phyloP scores from a whole-genome alignment of 2,797 vertebrate genomes.

The Pterois miles region DNA sequence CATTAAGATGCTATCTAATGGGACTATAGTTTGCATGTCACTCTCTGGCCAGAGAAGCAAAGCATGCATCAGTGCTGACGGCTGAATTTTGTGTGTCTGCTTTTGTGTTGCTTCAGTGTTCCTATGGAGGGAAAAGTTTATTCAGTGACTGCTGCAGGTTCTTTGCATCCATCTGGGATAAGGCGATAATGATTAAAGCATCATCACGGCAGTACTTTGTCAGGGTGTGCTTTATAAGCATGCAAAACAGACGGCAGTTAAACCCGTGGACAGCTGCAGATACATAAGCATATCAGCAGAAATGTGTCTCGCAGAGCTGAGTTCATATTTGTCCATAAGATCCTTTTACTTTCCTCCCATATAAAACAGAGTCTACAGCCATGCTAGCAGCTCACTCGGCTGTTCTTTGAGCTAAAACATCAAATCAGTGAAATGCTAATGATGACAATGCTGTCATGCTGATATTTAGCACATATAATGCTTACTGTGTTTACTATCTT shows the following conservation, averaged over 20 bases:
- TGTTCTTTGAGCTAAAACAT: not conserved
- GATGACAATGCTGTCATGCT: not conserved
- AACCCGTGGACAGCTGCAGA: not conserved
- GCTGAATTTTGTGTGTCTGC: not conserved
- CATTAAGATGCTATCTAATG: conserved; percentile 10
- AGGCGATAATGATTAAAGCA: conserved; percentile 17
- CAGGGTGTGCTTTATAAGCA: conserved; percentile 57
- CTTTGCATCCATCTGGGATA: conserved; percentile 56
- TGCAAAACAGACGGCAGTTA: conserved; percentile 50
- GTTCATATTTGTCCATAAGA: not conserved
- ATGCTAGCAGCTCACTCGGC: no score
- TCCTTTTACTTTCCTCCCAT: not conserved
- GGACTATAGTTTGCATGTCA: conserved; percentile 32
- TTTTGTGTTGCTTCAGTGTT: not conserved
- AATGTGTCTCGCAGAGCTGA: not conserved
- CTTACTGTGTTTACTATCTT: not conserved
- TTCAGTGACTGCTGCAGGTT: not conserved
- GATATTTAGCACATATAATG: not conserved
- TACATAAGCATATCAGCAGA: not conserved
- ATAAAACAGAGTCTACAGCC: not conserved
- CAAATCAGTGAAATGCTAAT: not conserved
- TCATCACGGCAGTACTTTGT: conserved; percentile 2
- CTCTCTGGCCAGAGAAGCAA: not conserved
- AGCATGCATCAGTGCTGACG: not conserved
- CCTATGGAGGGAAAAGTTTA: not conserved